Evolutionary conservation across 2,113 vertebrate genomes (phyloP).

Genomic region (Neodontobutis hainanensis): DNA sequence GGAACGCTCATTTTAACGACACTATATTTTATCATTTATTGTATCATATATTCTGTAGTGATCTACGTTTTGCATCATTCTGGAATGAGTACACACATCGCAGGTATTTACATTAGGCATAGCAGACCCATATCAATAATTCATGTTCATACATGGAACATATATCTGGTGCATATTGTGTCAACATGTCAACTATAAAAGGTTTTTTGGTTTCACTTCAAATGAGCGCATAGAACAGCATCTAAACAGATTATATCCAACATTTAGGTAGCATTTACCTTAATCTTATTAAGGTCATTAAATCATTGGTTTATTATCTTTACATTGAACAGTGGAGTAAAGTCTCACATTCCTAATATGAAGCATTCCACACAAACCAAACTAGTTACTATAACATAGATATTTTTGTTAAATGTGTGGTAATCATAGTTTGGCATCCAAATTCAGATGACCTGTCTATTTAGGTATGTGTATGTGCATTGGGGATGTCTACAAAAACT

Average conservation of each 20-base stretch:
- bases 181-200: constrained; percentile 18
- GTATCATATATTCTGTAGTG: constrained; percentile 39
- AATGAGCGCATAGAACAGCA: too few species aligned
- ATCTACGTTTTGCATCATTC: constrained; percentile 48
- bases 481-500: too few species aligned
- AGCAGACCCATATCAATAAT: constrained; percentile 74
- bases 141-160: constrained; percentile 71
- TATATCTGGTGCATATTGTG: constrained; percentile 53
- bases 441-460: too few species aligned
- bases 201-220: too few species aligned
- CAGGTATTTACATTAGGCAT: constrained; percentile 42
- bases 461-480: too few species aligned
- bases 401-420: neutral
- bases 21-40: constrained; percentile 16
- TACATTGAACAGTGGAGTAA: constrained; percentile 7
- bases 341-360: constrained; percentile 17
- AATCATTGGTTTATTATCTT: constrained; percentile 2
- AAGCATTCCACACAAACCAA: neutral
- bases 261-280: too few species aligned
- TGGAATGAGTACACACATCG: constrained; percentile 61
- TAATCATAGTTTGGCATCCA: too few species aligned
- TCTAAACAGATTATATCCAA: too few species aligned
- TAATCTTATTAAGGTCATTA: too few species aligned
- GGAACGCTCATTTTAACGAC: constrained; percentile 55
- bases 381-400: constrained; percentile 12